Percentiles rank a stretch among this genome's conserved stretches.
Evolutionary conservation across 2,888 invertebrate genomes (phyloP).

Genomic region (Sarcophaga carnaria): DNA sequence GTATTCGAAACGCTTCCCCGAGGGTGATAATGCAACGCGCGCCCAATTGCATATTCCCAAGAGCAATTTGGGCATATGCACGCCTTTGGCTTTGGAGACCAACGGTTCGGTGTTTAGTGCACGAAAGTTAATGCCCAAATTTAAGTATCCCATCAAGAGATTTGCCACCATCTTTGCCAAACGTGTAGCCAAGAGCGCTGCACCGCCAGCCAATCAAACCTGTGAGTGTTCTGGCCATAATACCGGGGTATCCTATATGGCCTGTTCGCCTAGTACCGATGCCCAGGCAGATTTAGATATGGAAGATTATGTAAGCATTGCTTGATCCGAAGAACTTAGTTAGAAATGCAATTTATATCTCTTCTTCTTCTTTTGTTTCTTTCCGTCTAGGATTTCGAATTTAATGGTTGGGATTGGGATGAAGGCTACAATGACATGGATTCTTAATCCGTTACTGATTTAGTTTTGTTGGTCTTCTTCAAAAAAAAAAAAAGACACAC

Average conservation of each 20-base stretch:
- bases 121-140: slow-evolving; percentile 84
- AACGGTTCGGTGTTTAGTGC: slow-evolving; percentile 88
- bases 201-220: slow-evolving; percentile 84
- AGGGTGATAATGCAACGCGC: slow-evolving; percentile 88
- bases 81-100: slow-evolving; percentile 91
- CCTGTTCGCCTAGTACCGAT: slow-evolving; percentile 84
- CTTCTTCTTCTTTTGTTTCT: slow-evolving; percentile 1
- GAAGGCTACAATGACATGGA: slow-evolving; percentile 74
- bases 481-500: too few species aligned
- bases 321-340: neutral
- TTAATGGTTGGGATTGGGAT: slow-evolving; percentile 79
- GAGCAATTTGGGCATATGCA: slow-evolving; percentile 89
- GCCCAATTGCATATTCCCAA: slow-evolving; percentile 90
- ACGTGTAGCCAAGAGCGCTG: slow-evolving; percentile 85
- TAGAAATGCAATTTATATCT: slow-evolving; percentile 4
- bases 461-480: too few species aligned
- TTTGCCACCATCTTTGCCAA: slow-evolving; percentile 87
- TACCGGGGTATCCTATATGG: slow-evolving; percentile 86
- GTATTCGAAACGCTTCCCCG: slow-evolving; percentile 90
- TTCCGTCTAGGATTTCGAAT: slow-evolving; percentile 75
- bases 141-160: slow-evolving; percentile 84
- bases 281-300: slow-evolving; percentile 74
- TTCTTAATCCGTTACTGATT: slow-evolving; percentile 63
- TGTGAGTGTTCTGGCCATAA: slow-evolving; percentile 88
- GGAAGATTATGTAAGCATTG: slow-evolving; percentile 78